Evolutionary conservation across 2,888 invertebrate genomes (phyloP), one percentile per base, ranked within the genome.

Genomic region (Synergus itoensis): DNA sequence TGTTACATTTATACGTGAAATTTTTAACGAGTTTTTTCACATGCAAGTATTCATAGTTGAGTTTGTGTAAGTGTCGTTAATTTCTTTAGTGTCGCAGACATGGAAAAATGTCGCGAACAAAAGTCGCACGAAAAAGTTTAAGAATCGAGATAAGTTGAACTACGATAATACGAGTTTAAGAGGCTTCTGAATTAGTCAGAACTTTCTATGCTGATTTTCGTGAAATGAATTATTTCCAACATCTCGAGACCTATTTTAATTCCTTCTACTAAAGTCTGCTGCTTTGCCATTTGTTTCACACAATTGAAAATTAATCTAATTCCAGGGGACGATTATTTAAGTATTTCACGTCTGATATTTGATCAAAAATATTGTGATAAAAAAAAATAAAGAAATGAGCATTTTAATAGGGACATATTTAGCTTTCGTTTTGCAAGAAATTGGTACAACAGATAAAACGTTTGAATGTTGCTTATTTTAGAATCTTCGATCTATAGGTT

Each of bases 171-270:
- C 48, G 36, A 69, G 69, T 28, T 69, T 69, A 53, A 53, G 69
- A 69, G 69, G n/a, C 69, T n/a, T 69, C 69, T 69, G 69, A 69
- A 69, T 69, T 53, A 69, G 69, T 36, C 48, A 48, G 9, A n/a
- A 36, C 28, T 69, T 48, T 36, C 48, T 69, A 53, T 69, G 28
- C 48, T 48, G 16, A 69, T 69, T 69, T 48, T 45, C 16, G 48
- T 69, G 48, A 69, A 53, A 67, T 67, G 43, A 67, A 69, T 53
- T 69, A 48, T 48, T 69, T 36, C 48, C 16, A 48, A 48, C 48
- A 7, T 48, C 16, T 16, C 43, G 43, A 43, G 43, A 43, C 11
- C 11, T 43, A 43, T 11, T 43, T 43, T n/a, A n/a, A n/a, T n/a
- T 43, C 43, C 43, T 43, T 8, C 16, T n/a, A 16, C 48, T 7